phyloP scores from a whole-genome alignment of 2,797 vertebrate species.

The Nannoperca australis region DNA sequence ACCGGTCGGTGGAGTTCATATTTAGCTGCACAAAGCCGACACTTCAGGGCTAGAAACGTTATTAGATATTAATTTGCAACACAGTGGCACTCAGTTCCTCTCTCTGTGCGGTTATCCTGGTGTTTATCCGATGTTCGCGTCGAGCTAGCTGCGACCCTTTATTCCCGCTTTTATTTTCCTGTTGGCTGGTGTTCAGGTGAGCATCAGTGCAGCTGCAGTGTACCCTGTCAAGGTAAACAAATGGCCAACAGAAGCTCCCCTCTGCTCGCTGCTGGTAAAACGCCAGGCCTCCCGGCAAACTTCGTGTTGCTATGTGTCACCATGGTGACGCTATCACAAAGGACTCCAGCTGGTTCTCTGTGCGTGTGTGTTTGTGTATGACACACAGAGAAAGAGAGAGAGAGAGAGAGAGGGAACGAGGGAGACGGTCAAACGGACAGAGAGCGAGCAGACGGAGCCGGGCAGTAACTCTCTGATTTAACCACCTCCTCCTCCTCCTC shows the following conservation, averaged over 20 bases:
- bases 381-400: not conserved
- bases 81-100: conserved; percentile 4
- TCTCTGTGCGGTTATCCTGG: not conserved
- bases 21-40: conserved; percentile 51
- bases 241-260: conserved; percentile 63
- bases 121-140: conserved; percentile 36
- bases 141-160: conserved; percentile 9
- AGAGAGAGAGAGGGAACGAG: conserved; percentile 24
- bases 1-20: conserved; percentile 74
- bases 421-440: conserved; percentile 69
- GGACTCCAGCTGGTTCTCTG: conserved; percentile 81
- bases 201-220: conserved; percentile 67
- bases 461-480: conserved; percentile 64
- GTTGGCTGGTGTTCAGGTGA: conserved; percentile 44
- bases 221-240: conserved; percentile 74
- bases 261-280: conserved; percentile 61
- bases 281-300: conserved; percentile 70
- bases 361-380: conserved; percentile 29
- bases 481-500: conserved; percentile 56
- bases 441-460: conserved; percentile 60
- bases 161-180: conserved; percentile 36
- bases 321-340: conserved; percentile 83
- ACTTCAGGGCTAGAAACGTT: conserved; percentile 41
- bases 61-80: conserved; percentile 47
- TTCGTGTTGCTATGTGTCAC: conserved; percentile 78